These are phyloP conservation scores for Chromoteleia sp. DNA, from an alignment of 2,888 invertebrate species.

Conservation along the genomic window DNA sequence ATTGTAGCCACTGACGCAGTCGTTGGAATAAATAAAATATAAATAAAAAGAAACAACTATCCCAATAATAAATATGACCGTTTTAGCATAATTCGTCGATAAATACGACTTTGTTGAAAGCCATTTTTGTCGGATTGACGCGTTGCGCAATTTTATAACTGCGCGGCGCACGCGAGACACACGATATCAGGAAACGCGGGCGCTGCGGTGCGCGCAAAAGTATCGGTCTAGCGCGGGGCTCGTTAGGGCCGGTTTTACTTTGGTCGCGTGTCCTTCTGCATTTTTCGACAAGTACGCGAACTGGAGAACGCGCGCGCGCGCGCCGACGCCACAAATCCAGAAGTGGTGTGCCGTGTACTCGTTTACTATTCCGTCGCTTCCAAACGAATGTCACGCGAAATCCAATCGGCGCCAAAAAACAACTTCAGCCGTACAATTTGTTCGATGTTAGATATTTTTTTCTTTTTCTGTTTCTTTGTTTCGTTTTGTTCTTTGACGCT, in stretches of 20 bases:
- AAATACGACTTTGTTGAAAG: conserved; percentile 43
- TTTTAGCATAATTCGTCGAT: conserved; percentile 29
- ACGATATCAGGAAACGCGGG: conserved; percentile 50
- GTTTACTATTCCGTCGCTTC: conserved; percentile 27
- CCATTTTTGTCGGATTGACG: conserved; percentile 34
- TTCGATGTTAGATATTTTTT: too few relatives aligned
- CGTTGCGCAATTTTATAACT: conserved; percentile 43
- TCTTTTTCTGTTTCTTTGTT: too few relatives aligned
- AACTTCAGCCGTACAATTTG: too few relatives aligned
- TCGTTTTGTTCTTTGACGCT: too few relatives aligned
- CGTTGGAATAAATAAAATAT: conserved; percentile 12
- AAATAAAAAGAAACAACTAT: too few relatives aligned
- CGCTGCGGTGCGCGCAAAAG: conserved; percentile 7
- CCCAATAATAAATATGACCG: conserved; percentile 7
- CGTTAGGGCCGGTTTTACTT: conserved; percentile 46
- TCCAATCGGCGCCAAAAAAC: too few relatives aligned
- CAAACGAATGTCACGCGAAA: not conserved
- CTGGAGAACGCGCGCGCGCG: conserved; percentile 17
- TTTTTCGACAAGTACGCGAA: conserved; percentile 42
- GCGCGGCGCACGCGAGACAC: conserved; percentile 42
- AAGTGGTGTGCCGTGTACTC: conserved; percentile 21
- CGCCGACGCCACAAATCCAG: conserved; percentile 23
- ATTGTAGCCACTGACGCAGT: not conserved
- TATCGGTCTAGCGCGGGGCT: conserved; percentile 2
- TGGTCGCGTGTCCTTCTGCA: conserved; percentile 45